Percentiles rank a stretch among this genome's conserved stretches.
phyloP scores from a whole-genome alignment of 2,888 invertebrate genomes.

The Polydrusus pterygomalis region DNA sequence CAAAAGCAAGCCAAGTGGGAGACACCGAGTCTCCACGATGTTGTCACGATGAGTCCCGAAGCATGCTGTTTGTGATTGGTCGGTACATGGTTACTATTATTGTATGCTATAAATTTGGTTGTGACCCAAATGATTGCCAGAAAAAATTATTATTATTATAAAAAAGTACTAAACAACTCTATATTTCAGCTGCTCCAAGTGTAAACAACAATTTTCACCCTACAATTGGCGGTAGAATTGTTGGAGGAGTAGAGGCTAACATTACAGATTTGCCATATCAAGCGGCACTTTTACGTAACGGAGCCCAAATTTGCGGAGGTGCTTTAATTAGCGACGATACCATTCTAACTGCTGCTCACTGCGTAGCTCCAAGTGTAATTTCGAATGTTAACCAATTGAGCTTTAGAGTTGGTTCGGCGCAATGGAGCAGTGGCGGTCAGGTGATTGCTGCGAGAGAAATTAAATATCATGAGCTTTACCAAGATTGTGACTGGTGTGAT shows the following conservation, averaged over 20 bases:
- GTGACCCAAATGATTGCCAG: not conserved
- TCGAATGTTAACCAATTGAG: conserved; percentile 23
- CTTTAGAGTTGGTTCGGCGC: conserved; percentile 38
- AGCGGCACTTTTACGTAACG: conserved; percentile 72
- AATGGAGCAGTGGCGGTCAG: conserved; percentile 34
- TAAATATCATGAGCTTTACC: conserved; percentile 21
- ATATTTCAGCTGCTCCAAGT: conserved; percentile 24
- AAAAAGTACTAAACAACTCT: not conserved
- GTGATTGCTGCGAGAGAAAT: conserved; percentile 9
- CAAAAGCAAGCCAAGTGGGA: no score
- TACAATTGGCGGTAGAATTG: conserved; percentile 67
- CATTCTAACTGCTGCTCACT: conserved; percentile 74
- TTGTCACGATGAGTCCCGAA: no score
- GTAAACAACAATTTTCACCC: conserved; percentile 24
- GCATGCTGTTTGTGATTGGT: no score
- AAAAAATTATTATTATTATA: no score
- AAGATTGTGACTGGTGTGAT: conserved; percentile 25
- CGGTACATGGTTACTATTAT: no score
- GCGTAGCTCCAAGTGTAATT: conserved; percentile 59
- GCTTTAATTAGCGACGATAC: conserved; percentile 72
- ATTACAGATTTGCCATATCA: conserved; percentile 67
- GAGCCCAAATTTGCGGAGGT: conserved; percentile 74
- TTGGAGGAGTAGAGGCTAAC: conserved; percentile 27
- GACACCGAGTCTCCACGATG: no score
- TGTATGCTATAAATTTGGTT: no score